Conservation (phyloP, 64 coral and sea anemone genomes). For the Orbicella faveolata region DNA sequence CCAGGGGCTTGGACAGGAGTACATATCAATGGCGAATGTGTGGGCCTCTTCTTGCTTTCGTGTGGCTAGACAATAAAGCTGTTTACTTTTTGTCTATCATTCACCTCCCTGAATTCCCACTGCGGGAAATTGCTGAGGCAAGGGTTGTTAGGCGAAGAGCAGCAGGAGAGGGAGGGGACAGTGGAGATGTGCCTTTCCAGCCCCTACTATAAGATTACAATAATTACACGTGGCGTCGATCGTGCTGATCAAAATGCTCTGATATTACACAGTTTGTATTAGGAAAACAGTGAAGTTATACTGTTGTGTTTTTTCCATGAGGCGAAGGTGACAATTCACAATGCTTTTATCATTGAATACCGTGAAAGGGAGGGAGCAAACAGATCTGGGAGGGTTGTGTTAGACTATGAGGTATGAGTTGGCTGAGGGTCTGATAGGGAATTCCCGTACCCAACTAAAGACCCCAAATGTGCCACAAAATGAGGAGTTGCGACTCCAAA, state of each 20-base stretch:
- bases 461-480: constrained; percentile 38
- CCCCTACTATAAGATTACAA: constrained; percentile 60
- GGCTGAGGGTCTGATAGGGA: constrained; percentile 50
- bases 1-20: constrained; percentile 23
- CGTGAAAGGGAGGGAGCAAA: constrained; percentile 40
- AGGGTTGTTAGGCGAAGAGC: constrained; percentile 25
- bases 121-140: constrained; percentile 5
- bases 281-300: constrained; percentile 56
- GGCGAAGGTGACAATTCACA: constrained; percentile 47
- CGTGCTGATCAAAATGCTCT: constrained; percentile 48
- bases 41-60: constrained; percentile 43
- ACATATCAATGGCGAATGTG: constrained; percentile 32
- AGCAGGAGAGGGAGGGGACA: constrained; percentile 39
- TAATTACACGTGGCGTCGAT: constrained; percentile 45
- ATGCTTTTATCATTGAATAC: constrained; percentile 64
- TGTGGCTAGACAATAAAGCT: constrained; percentile 56
- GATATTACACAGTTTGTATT: constrained; percentile 45
- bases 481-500: constrained; percentile 46
- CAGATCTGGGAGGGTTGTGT: constrained; percentile 16
- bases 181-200: constrained; percentile 41
- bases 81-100: constrained; percentile 56
- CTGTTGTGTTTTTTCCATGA: constrained; percentile 46
- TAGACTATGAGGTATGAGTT: constrained; percentile 64
- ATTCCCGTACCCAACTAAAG: constrained; percentile 9
- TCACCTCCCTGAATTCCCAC: constrained; percentile 36